Conservation (phyloP, 2,888 invertebrate genomes). For the Plagiodera versicolora region DNA sequence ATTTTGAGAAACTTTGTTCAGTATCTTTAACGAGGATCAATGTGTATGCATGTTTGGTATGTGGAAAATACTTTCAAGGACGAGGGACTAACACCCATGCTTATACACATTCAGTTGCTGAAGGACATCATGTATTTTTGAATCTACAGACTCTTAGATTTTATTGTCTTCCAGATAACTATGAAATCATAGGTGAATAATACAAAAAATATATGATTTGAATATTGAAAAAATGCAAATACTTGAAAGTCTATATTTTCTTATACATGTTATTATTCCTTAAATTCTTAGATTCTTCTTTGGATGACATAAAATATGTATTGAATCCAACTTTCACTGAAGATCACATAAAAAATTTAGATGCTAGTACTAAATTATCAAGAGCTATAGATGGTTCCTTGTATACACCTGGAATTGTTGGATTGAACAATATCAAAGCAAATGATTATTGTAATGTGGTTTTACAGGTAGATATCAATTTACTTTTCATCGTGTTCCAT, state of each 20-base stretch:
- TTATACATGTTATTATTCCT: background rate
- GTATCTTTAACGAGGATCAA: constrained; percentile 97
- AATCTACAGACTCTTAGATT: constrained; percentile 96
- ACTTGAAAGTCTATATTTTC: too few species aligned
- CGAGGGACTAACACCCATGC: constrained; percentile 98
- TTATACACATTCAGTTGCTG: constrained; percentile 97
- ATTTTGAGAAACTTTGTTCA: constrained; percentile 99
- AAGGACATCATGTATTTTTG: constrained; percentile 96
- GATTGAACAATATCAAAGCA: constrained; percentile 98
- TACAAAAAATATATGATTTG: too few species aligned
- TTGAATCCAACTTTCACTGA: constrained; percentile 93
- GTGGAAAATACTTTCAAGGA: constrained; percentile 98
- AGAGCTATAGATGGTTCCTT: constrained; percentile 95
- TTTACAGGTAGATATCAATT: constrained; percentile 69
- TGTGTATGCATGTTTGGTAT: constrained; percentile 98
- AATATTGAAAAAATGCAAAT: too few species aligned
- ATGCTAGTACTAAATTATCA: constrained; percentile 80
- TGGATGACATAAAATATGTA: constrained; percentile 98
- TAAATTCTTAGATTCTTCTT: constrained; percentile 75
- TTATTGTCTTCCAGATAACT: constrained; percentile 98
- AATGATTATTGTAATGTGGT: constrained; percentile 99
- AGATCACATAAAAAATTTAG: constrained; percentile 80
- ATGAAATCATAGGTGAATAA: constrained; percentile 97
- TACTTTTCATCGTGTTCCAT: too few species aligned
- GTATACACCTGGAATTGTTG: constrained; percentile 97